Conservation (phyloP, 2,113 vertebrate genomes). For the Cochlearius cochlearius region DNA sequence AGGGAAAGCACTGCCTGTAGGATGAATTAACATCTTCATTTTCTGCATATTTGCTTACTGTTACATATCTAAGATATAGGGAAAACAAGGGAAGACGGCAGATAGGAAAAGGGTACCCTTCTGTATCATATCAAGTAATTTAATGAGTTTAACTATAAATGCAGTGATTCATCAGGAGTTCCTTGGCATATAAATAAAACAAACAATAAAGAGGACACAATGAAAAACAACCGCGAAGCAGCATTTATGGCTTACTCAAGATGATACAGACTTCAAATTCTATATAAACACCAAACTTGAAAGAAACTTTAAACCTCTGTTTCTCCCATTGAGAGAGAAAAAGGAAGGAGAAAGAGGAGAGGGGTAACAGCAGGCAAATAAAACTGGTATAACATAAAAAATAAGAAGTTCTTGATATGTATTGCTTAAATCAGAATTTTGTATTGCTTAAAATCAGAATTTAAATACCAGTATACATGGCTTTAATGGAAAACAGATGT, state of each 20-base stretch:
- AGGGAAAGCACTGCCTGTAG: not conserved
- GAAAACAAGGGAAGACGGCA: not conserved
- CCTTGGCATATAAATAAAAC: not conserved
- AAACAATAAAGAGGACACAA: not conserved
- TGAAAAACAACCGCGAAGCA: not conserved
- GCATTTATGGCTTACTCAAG: not conserved
- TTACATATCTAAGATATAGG: not conserved
- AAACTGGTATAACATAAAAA: not conserved
- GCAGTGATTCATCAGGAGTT: not conserved
- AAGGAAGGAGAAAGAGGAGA: not conserved
- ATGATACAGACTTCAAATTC: not conserved
- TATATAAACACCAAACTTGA: not conserved
- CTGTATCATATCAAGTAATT: not conserved
- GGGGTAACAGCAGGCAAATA: not conserved
- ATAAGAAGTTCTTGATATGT: not conserved
- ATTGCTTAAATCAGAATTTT: not conserved
- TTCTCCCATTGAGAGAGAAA: not conserved
- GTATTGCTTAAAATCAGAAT: not conserved
- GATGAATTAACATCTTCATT: not conserved
- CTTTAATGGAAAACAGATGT: not conserved
- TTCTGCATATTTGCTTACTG: accelerated
- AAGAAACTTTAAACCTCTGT: not conserved
- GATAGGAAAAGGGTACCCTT: not conserved
- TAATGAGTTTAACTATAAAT: not conserved
- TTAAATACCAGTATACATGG: not conserved